A percentile compares a stretch with the other conserved stretches of the same genome.
These are phyloP conservation scores for Heliopora coerulea DNA, from an alignment of 92 coral and sea anemone genomes.

Conservation along the genomic window DNA sequence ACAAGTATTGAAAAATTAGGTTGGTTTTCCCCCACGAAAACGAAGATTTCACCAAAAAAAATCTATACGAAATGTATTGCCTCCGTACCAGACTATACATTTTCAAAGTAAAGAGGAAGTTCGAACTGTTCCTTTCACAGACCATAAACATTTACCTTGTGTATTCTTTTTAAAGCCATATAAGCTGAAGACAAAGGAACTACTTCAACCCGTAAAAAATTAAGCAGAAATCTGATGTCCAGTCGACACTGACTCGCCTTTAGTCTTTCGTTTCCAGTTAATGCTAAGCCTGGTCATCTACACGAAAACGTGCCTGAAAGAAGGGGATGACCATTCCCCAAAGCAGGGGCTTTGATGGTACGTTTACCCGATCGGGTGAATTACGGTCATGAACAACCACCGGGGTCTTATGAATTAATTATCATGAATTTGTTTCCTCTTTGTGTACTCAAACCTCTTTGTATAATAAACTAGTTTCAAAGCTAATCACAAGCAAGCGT, in stretches of 20 bases:
- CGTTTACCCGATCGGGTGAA: no score
- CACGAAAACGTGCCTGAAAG: slow-evolving; percentile 29
- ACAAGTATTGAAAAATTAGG: neutral
- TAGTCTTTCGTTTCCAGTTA: neutral
- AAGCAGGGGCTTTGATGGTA: neutral
- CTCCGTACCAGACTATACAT: slow-evolving; percentile 22
- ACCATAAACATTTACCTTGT: slow-evolving; percentile 78
- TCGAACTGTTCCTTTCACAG: slow-evolving; percentile 28
- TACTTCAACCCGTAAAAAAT: slow-evolving; percentile 42
- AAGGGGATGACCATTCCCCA: slow-evolving; percentile 1
- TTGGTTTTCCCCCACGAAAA: neutral
- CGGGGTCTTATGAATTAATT: no score
- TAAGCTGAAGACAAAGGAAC: slow-evolving; percentile 36
- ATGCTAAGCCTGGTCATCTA: slow-evolving; percentile 1
- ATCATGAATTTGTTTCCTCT: no score
- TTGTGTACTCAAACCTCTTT: no score
- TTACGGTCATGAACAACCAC: no score
- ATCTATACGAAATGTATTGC: neutral
- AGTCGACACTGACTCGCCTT: slow-evolving; percentile 36
- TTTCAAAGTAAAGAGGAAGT: slow-evolving; percentile 25
- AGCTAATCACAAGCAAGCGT: no score
- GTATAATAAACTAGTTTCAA: no score
- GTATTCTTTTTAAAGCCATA: slow-evolving; percentile 98
- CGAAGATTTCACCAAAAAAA: neutral
- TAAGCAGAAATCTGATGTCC: slow-evolving; percentile 14